Base-by-base conservation (phyloP, 2,888 invertebrate genomes). In the Plagiodera versicolora region DNA sequence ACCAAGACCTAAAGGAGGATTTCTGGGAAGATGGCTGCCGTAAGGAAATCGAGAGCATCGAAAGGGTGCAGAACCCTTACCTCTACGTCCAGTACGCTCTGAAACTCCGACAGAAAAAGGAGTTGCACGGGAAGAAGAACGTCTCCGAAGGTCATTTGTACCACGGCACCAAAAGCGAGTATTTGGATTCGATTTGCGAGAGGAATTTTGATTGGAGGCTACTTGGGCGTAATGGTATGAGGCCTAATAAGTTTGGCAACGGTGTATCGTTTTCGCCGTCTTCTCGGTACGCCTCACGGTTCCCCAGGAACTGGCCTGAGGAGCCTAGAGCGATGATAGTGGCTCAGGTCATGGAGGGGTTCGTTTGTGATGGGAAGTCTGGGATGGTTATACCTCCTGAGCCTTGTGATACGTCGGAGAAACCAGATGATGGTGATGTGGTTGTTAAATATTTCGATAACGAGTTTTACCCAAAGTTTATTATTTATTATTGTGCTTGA, bases 401-500 rank as follows among this genome's bases (percentile, higher is more conserved):
- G 16, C 50, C 50, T 14, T 5, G 6, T 3, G 50, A 50, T 39
- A 39, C 39, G 3, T 39, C 39, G 1, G 39, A 4, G 14, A 39
- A 39, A 39, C 39, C 39, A 3, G 14, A 14, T 2, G 39, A 39
- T 17, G 39, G 17, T 0, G n/a, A 39, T 46, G 48, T 39, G 47
- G 46, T 32, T 10, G 35, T 18, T 17, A 24, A 17, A 48, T 48
- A 35, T 14, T 49, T 49, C 14, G 28, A 48, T 14, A 30, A 59
- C 14, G 39, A 39, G 14, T 39, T 39, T 14, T 39, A 39, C 14
- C 39, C 39, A 3, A 14, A 39, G 14, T 39, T 20, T 59, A 45
- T 28, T 45, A 56, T 45, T 51, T 14, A 19, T 54, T 19, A 28
- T 52, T 52, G n/a, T n/a, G n/a, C n/a, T n/a, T n/a, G n/a, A n/a